Evolutionary conservation across 2,113 vertebrate genomes (phyloP).

Genomic region (Hippocampus guttulatus): DNA sequence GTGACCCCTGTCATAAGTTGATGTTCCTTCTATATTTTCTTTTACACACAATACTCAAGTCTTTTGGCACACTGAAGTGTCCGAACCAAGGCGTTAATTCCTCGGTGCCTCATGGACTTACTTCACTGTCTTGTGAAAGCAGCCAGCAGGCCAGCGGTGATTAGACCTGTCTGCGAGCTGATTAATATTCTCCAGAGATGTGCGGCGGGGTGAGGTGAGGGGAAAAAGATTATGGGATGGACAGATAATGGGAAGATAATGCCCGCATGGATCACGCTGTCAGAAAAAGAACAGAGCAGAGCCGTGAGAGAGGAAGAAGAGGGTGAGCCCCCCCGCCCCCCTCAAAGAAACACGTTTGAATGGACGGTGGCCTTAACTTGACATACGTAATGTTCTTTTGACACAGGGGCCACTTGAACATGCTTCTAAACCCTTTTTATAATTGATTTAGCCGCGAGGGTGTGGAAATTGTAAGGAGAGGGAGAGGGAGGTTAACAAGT

Average conservation of each 20-base stretch:
- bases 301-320: slow-evolving; percentile 1
- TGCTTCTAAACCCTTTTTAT: background rate
- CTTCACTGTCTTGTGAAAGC: slow-evolving; percentile 65
- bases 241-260: slow-evolving; percentile 69
- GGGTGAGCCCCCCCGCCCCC: slow-evolving; percentile 9
- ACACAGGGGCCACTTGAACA: background rate
- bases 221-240: slow-evolving; percentile 65
- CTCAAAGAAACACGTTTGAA: background rate
- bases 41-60: too few relatives aligned
- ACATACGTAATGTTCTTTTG: background rate
- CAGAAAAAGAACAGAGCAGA: slow-evolving; percentile 36
- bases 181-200: slow-evolving; percentile 63
- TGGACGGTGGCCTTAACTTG: background rate
- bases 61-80: background rate
- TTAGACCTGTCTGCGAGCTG: slow-evolving; percentile 65
- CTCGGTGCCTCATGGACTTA: slow-evolving; percentile 50
- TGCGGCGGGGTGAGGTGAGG: slow-evolving; percentile 46
- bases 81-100: background rate
- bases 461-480: background rate
- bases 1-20: too few relatives aligned
- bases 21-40: too few relatives aligned
- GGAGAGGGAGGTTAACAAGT: background rate
- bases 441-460: background rate
- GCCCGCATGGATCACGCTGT: slow-evolving; percentile 66
- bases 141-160: slow-evolving; percentile 46